phyloP scores from a whole-genome alignment of 2,888 invertebrate species.

The Scaeva pyrastri region DNA sequence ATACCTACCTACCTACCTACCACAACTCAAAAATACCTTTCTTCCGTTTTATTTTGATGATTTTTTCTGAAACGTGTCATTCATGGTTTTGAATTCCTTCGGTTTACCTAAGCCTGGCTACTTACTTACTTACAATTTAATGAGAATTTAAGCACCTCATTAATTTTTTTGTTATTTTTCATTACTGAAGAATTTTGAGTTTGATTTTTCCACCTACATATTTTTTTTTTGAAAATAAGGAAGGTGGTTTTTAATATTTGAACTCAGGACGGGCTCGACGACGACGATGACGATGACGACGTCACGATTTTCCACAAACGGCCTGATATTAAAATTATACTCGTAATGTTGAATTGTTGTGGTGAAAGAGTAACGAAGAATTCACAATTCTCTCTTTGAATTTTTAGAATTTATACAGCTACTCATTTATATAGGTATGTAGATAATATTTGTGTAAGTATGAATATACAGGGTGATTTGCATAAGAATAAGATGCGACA shows the following conservation, averaged over 20 bases:
- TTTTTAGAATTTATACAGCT: conserved; percentile 9
- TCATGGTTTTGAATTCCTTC: conserved; percentile 54
- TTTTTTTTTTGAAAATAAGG: too few species aligned
- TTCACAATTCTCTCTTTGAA: conserved; percentile 11
- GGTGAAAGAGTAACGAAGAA: neutral
- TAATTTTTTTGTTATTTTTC: too few species aligned
- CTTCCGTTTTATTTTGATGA: conserved; percentile 19
- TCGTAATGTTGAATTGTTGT: neutral
- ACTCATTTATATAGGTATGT: neutral
- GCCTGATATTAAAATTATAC: too few species aligned
- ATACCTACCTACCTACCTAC: neutral
- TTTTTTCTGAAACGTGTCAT: conserved; percentile 52
- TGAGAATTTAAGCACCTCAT: neutral
- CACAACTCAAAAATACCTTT: conserved; percentile 6
- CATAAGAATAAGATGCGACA: too few species aligned
- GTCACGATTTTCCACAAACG: too few species aligned
- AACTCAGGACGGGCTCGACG: too few species aligned
- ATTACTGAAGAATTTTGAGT: neutral
- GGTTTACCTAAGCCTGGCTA: neutral
- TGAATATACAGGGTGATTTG: too few species aligned
- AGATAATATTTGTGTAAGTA: too few species aligned
- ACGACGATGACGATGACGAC: too few species aligned
- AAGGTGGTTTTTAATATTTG: too few species aligned
- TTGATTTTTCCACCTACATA: too few species aligned
- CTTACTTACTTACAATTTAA: neutral